A percentile compares a stretch with the other conserved stretches of the same genome.
Evolutionary conservation across 1,140 invertebrate genomes (phyloP).

Genomic region (Hylyphantes graminicola): DNA sequence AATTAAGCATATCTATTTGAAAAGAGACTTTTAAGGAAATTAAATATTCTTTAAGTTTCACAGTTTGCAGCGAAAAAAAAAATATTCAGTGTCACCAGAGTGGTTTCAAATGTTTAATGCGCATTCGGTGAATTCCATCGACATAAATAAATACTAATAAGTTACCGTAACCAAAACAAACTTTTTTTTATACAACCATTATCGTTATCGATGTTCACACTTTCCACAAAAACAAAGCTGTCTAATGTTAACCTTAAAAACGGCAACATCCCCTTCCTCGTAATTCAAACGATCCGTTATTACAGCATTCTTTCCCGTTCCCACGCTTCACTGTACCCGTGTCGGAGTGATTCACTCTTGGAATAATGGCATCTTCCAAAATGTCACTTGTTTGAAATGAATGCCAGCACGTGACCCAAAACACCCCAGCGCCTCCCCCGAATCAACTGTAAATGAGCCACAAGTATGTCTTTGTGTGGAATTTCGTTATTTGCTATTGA

Average conservation of each 20-base stretch:
- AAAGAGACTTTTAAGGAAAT: too few relatives aligned
- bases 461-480: constrained; percentile 19
- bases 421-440: background rate
- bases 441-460: constrained; percentile 9
- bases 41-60: too few relatives aligned
- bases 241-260: background rate
- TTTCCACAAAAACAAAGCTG: background rate
- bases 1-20: too few relatives aligned
- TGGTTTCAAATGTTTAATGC: background rate
- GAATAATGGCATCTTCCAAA: constrained; percentile 5
- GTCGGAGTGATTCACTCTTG: constrained; percentile 25
- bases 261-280: background rate
- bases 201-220: background rate
- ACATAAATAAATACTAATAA: background rate
- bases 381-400: background rate
- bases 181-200: background rate
- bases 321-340: constrained; percentile 30
- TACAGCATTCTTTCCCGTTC: background rate
- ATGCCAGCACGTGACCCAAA: constrained; percentile 21
- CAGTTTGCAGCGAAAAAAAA: too few relatives aligned
- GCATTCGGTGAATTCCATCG: background rate
- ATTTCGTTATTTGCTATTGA: background rate
- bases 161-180: background rate
- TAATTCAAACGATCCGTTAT: constrained; percentile 3
- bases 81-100: too few relatives aligned